Evolutionary conservation across 2,113 vertebrate species (phyloP).

Genomic region (Tursiops truncatus): DNA sequence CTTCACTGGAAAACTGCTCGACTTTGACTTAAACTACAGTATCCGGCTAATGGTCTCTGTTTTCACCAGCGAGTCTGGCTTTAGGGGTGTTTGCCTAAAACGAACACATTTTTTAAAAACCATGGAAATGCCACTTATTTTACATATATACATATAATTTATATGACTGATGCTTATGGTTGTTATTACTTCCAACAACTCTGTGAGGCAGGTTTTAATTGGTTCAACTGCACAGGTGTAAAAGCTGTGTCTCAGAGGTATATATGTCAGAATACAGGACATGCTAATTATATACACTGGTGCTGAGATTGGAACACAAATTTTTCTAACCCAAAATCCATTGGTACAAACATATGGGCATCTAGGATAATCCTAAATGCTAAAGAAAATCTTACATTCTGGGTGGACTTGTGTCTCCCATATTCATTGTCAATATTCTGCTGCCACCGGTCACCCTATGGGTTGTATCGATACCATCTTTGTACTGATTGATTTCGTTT

Average conservation of each 20-base stretch:
- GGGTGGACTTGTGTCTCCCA: accelerated
- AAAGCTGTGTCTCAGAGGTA: not conserved
- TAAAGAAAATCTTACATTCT: not conserved
- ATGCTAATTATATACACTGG: accelerated
- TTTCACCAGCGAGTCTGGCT: not conserved
- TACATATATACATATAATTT: not conserved
- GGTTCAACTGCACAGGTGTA: not conserved
- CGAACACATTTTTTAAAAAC: not conserved
- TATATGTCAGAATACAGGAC: not conserved
- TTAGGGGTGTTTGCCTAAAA: not conserved
- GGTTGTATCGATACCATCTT: accelerated
- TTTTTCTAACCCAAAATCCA: not conserved
- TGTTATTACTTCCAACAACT: not conserved
- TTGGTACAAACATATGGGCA: not conserved
- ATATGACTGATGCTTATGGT: not conserved
- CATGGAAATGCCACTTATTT: not conserved
- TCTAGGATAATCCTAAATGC: not conserved
- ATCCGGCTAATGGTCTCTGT: not conserved
- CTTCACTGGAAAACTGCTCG: not conserved
- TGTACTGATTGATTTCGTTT: not conserved
- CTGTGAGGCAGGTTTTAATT: not conserved
- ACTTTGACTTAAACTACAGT: not conserved
- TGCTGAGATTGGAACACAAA: not conserved
- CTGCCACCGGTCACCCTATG: accelerated
- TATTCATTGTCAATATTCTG: too few relatives aligned